Percentiles rank a stretch among this genome's conserved stretches.
phyloP scores from a whole-genome alignment of 2,888 invertebrate genomes.

The Frankliniella fusca region DNA sequence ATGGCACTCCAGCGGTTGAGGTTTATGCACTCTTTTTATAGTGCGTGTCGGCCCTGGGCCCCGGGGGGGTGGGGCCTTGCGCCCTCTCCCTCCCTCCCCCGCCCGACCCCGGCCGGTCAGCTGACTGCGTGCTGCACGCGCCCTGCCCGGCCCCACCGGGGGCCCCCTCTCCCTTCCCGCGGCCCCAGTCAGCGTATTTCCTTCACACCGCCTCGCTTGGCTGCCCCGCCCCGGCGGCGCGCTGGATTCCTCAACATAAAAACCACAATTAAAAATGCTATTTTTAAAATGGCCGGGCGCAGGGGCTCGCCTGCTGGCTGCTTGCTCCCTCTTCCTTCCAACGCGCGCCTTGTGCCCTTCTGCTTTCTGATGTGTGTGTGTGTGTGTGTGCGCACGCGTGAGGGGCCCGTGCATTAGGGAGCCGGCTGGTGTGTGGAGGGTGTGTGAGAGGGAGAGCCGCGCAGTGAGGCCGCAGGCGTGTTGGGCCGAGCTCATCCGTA shows the following conservation, averaged over 20 bases:
- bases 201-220: no score
- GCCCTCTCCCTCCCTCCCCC: no score
- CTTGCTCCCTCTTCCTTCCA: background rate
- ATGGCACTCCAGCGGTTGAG: background rate
- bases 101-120: no score
- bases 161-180: no score
- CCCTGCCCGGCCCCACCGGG: no score
- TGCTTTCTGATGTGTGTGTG: background rate
- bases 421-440: constrained; percentile 11
- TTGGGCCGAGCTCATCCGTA: constrained; percentile 5
- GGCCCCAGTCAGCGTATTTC: no score
- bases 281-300: background rate
- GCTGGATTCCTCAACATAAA: constrained; percentile 21
- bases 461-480: background rate
- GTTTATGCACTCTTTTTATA: background rate
- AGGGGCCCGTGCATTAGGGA: background rate
- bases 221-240: background rate
- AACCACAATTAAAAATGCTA: constrained; percentile 25
- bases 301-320: background rate
- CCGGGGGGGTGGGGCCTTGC: no score
- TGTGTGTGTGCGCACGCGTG: background rate
- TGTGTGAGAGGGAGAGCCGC: constrained; percentile 24
- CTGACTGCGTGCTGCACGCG: no score
- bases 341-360: background rate
- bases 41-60: background rate